Evolutionary conservation across 2,888 invertebrate species (phyloP).

Genomic region (Morpho deidamia): DNA sequence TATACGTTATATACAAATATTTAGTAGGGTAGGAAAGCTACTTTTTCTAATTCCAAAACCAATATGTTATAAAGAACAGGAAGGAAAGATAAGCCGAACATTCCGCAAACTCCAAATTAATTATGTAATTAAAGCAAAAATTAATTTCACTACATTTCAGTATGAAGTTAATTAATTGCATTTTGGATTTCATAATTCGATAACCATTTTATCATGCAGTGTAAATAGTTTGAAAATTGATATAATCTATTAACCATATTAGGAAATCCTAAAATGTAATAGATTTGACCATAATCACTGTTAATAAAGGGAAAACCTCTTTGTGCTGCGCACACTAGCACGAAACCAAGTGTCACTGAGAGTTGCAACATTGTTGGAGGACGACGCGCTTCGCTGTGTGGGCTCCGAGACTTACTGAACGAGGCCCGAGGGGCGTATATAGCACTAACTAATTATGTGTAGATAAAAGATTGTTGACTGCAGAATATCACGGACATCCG

Average conservation of each 20-base stretch:
- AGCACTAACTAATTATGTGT: constrained; percentile 35
- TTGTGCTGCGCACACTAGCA: constrained; percentile 42
- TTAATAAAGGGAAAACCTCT: constrained; percentile 45
- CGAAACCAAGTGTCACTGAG: constrained; percentile 36
- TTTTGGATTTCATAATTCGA: constrained; percentile 5
- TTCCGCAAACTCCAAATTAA: constrained; percentile 22
- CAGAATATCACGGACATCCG: constrained; percentile 37
- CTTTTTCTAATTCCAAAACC: neutral
- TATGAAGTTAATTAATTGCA: constrained; percentile 14
- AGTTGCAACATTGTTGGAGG: constrained; percentile 34
- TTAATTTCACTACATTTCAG: neutral
- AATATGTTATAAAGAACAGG: neutral
- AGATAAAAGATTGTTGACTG: constrained; percentile 57
- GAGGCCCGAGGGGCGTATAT: constrained; percentile 21
- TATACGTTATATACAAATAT: too few species aligned
- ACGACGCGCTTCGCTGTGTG: neutral
- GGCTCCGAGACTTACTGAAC: neutral
- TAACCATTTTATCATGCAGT: too few species aligned
- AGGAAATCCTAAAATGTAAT: constrained; percentile 27
- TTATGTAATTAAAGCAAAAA: constrained; percentile 28
- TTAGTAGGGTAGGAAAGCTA: neutral
- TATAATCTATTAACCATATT: neutral
- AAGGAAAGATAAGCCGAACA: constrained; percentile 11
- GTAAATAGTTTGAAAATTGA: too few species aligned
- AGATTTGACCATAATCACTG: constrained; percentile 30